Evolutionary conservation across 53 echinoderm and acorn worm species (phyloP).

Genomic region (Stichopus horrens): DNA sequence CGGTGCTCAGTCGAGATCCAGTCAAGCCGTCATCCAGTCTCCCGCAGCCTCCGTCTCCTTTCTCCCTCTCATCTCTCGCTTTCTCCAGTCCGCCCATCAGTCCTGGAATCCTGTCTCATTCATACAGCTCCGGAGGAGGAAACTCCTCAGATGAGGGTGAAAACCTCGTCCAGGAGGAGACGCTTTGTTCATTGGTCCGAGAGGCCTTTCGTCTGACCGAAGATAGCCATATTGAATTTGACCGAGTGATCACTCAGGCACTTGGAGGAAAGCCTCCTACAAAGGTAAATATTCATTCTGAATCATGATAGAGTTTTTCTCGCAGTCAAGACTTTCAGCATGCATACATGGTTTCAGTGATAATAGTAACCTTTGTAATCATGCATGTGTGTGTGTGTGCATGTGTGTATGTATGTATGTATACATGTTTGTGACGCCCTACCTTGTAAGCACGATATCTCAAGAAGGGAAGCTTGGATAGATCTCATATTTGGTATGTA

Average conservation of each 20-base stretch:
- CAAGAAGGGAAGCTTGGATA: no score
- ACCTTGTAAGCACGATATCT: no score
- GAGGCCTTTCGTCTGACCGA: constrained; percentile 76
- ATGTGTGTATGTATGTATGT: no score
- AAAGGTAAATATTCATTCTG: constrained; percentile 54
- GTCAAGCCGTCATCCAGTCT: constrained; percentile 9
- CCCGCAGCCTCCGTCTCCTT: constrained; percentile 27
- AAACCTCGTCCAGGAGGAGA: constrained; percentile 82
- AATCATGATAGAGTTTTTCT: background rate
- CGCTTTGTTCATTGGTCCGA: constrained; percentile 73
- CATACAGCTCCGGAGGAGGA: constrained; percentile 58
- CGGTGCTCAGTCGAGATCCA: constrained; percentile 65
- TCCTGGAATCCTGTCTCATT: constrained; percentile 31
- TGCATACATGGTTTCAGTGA: background rate
- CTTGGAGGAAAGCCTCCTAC: constrained; percentile 79
- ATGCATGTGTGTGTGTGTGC: no score
- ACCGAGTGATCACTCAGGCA: constrained; percentile 72
- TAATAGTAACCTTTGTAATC: no score
- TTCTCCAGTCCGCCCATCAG: constrained; percentile 36
- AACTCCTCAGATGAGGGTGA: constrained; percentile 60
- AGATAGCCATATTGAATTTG: constrained; percentile 76
- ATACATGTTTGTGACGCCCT: no score
- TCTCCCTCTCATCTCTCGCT: constrained; percentile 41
- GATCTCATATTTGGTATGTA: no score
- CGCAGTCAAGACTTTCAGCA: background rate